A percentile compares a stretch with the other conserved stretches of the same genome.
Evolutionary conservation across 2,113 vertebrate genomes (phyloP).

Genomic region (Tamias sibiricus): DNA sequence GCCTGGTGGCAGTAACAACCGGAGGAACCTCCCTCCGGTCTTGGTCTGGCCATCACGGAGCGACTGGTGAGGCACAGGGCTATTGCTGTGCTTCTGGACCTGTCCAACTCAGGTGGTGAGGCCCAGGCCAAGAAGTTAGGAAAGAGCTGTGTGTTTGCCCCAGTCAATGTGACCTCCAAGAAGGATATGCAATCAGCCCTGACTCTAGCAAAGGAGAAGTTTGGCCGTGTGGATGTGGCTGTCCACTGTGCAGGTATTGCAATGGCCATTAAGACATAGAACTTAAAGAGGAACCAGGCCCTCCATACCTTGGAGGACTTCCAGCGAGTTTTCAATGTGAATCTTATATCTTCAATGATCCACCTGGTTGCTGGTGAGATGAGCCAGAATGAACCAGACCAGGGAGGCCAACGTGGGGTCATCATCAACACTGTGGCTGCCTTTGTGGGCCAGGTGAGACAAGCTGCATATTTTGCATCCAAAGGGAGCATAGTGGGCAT

Average conservation of each 20-base stretch:
- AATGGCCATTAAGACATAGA: constrained; percentile 94
- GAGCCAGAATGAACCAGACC: constrained; percentile 90
- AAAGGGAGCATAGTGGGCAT: constrained; percentile 92
- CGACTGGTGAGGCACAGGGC: constrained; percentile 90
- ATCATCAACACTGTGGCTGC: constrained; percentile 96
- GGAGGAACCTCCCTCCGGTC: constrained; percentile 94
- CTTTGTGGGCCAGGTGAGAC: constrained; percentile 95
- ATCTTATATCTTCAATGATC: constrained; percentile 95
- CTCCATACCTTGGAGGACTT: constrained; percentile 95
- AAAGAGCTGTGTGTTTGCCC: constrained; percentile 90
- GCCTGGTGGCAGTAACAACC: constrained; percentile 92
- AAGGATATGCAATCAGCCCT: constrained; percentile 90
- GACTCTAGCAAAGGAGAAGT: constrained; percentile 88
- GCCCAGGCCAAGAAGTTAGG: constrained; percentile 90
- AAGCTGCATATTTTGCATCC: constrained; percentile 94
- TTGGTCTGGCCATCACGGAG: constrained; percentile 94
- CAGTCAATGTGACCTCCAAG: constrained; percentile 93
- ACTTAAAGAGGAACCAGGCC: constrained; percentile 89
- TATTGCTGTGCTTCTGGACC: constrained; percentile 91
- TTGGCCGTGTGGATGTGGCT: constrained; percentile 91
- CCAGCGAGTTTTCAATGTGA: constrained; percentile 93
- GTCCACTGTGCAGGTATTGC: constrained; percentile 96
- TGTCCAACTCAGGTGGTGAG: constrained; percentile 89
- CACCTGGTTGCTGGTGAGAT: constrained; percentile 91
- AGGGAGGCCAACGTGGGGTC: constrained; percentile 93